Evolutionary conservation across 2,888 invertebrate genomes (phyloP), one percentile per base, ranked within the genome.

Genomic region (Notodonta dromedarius): DNA sequence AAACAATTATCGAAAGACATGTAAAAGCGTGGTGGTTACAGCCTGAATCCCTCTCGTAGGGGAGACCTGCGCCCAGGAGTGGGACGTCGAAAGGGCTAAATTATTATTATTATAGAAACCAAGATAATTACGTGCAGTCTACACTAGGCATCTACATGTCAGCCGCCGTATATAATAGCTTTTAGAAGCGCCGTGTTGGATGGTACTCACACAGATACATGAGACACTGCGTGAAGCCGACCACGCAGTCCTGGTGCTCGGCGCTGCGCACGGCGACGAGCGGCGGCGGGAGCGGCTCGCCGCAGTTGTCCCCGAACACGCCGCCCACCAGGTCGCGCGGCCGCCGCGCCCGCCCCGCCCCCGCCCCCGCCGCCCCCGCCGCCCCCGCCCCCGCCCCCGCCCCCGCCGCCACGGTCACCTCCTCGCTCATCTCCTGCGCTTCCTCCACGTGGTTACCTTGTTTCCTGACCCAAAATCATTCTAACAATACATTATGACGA

Each of bases 121-220:
- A n/a, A n/a, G n/a, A n/a, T n/a, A n/a, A n/a, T n/a, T n/a, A n/a
- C n/a, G n/a, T n/a, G n/a, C n/a, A n/a, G n/a, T n/a, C n/a, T n/a
- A n/a, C n/a, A n/a, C n/a, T n/a, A n/a, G n/a, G n/a, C n/a, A n/a
- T n/a, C n/a, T n/a, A n/a, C n/a, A n/a, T n/a, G n/a, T n/a, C 24
- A 24, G 24, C 24, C 2, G 24, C 24, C 24, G 24, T 24, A 24
- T 24, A 24, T 24, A 24, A 24, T 24, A 24, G 1, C 24, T 2
- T 24, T 24, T 24, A 24, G 24, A 24, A 2, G 24, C 24, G 2
- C 24, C 24, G 24, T 24, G 24, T 24, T 24, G 24, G 24, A 24
- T 57, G 12, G 12, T 42, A 90, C 94, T 91, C 57, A 94, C 94
- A 85, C 48, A 93, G 70, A 78, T 90, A 94, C 87, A 94, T 86